These are phyloP conservation scores for Eulemur coronatus DNA, from an alignment of 2,797 vertebrate species.

Conservation along the genomic window DNA sequence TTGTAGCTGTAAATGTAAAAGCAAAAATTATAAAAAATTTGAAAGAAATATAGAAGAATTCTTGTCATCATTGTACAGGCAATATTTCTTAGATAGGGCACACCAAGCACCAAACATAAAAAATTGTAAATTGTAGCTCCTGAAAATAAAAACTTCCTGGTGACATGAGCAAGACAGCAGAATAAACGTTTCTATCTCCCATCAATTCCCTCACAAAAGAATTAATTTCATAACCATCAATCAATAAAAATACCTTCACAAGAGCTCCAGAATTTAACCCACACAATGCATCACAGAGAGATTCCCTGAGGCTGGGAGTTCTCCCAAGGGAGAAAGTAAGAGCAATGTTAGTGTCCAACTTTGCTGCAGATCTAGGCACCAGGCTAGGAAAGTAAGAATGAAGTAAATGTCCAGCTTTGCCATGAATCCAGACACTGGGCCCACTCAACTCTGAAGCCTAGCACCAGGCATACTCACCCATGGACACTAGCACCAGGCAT, in stretches of 20 bases:
- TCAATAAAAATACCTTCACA: not conserved
- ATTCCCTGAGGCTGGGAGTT: not conserved
- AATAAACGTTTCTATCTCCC: not conserved
- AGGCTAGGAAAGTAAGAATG: not conserved
- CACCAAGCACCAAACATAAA: not conserved
- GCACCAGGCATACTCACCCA: not conserved
- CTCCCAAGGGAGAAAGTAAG: not conserved
- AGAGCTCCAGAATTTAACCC: not conserved
- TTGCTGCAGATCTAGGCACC: not conserved
- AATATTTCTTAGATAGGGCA: not conserved
- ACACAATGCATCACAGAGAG: not conserved
- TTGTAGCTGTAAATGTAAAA: not conserved
- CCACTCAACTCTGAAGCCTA: not conserved
- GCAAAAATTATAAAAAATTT: not conserved
- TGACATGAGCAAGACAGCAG: not conserved
- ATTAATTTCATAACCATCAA: not conserved
- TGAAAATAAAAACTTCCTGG: not conserved
- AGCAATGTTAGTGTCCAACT: not conserved
- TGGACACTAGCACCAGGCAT: not conserved
- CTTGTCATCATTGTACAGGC: not conserved
- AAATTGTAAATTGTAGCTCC: not conserved
- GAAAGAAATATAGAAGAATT: not conserved
- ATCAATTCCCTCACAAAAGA: not conserved
- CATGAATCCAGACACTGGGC: not conserved
- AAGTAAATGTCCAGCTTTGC: not conserved